Evolutionary conservation across 1,140 invertebrate genomes (phyloP).

Genomic region (Matsumurasca onukii): DNA sequence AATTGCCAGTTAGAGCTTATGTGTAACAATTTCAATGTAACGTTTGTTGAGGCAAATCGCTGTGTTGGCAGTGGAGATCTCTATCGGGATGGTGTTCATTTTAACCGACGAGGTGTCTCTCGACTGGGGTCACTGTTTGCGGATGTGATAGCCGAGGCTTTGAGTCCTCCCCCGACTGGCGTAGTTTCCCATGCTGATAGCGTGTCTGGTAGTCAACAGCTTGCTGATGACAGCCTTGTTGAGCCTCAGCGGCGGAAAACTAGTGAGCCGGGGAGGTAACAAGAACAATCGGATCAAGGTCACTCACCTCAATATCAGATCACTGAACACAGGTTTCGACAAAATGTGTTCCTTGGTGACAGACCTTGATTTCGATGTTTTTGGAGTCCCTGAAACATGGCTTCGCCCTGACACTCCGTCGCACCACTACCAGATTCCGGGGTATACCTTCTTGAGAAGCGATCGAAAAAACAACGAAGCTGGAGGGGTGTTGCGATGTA

Average conservation of each 20-base stretch:
- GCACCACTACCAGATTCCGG: neutral
- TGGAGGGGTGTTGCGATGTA: too few species aligned
- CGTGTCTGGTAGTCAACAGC: too few species aligned
- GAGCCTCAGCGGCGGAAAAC: neutral
- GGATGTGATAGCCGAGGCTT: neutral
- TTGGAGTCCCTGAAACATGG: too few species aligned
- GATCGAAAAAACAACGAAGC: too few species aligned
- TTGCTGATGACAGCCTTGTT: too few species aligned
- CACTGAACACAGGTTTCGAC: conserved; percentile 5
- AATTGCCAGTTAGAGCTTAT: neutral
- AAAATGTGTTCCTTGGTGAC: neutral
- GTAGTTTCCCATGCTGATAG: neutral
- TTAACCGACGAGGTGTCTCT: conserved; percentile 4
- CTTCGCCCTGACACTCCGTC: neutral
- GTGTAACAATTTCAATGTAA: neutral
- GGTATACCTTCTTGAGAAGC: too few species aligned
- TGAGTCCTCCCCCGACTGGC: neutral
- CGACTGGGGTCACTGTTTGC: neutral
- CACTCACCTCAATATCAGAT: neutral
- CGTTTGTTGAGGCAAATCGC: neutral
- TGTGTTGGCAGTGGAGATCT: neutral
- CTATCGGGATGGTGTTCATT: neutral
- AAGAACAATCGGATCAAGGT: neutral
- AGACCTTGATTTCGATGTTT: too few species aligned
- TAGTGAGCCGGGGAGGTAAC: neutral